Evolutionary conservation across 2,113 vertebrate genomes (phyloP).

Genomic region (Carollia perspicillata): DNA sequence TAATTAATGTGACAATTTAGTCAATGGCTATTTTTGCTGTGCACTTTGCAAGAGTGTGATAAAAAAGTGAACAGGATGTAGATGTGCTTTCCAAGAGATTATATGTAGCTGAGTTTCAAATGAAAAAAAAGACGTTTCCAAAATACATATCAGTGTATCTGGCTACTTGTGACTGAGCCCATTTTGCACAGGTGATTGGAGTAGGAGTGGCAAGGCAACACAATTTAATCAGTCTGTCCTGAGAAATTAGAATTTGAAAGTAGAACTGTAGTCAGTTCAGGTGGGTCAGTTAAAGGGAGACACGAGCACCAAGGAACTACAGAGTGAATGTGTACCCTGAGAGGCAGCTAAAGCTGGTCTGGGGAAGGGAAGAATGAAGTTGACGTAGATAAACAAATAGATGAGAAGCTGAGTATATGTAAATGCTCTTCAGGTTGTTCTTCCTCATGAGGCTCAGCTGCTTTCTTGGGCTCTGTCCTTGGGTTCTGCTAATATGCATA

Average conservation of each 20-base stretch:
- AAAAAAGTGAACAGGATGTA: not conserved
- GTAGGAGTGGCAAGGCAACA: not conserved
- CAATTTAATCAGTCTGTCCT: not conserved
- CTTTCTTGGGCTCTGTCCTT: not conserved
- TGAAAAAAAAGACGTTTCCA: not conserved
- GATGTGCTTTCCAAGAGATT: not conserved
- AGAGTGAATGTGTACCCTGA: not conserved
- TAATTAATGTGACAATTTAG: not conserved
- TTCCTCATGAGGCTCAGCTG: not conserved
- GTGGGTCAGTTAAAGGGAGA: not conserved
- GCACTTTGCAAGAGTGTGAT: not conserved
- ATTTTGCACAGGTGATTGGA: not conserved
- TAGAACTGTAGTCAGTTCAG: not conserved
- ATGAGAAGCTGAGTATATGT: not conserved
- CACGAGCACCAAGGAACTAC: not conserved
- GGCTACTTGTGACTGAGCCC: not conserved
- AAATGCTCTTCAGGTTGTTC: not conserved
- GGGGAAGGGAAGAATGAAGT: not conserved
- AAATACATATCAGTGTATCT: not conserved
- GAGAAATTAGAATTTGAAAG: not conserved
- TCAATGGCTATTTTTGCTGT: not conserved
- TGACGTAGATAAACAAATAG: not conserved
- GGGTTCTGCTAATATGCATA: not conserved
- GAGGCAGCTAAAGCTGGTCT: not conserved
- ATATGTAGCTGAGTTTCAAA: not conserved